Conservation (phyloP, 2,888 invertebrate species). For the Azorinus chamasolen region DNA sequence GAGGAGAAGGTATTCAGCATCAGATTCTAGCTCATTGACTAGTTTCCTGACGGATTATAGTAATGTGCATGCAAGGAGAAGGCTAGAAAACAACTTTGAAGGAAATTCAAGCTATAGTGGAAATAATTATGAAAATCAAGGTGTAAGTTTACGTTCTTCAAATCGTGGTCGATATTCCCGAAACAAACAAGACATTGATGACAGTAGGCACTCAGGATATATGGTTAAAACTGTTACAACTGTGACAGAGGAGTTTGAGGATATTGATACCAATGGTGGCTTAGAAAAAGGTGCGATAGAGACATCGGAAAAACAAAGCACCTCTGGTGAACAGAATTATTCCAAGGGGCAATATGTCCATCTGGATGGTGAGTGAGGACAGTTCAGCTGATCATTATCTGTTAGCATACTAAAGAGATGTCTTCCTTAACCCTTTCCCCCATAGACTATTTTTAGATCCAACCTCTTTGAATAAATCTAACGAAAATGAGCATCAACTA, state of each 20-base stretch:
- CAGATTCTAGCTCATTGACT: neutral
- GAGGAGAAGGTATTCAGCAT: neutral
- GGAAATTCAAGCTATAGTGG: conserved; percentile 2
- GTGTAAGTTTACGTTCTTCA: too few species aligned
- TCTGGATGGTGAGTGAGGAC: conserved; percentile 72
- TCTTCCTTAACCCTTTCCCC: too few species aligned
- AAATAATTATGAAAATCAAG: neutral
- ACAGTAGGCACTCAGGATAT: too few species aligned
- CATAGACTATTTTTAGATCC: too few species aligned
- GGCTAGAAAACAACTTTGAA: conserved; percentile 39
- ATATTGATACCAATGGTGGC: conserved; percentile 24
- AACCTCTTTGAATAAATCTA: too few species aligned
- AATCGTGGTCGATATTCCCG: too few species aligned
- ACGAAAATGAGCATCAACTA: too few species aligned
- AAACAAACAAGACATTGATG: too few species aligned
- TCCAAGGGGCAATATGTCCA: conserved; percentile 19
- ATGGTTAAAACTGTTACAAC: neutral
- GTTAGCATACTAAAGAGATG: too few species aligned
- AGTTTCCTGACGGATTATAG: conserved; percentile 9
- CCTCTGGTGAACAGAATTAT: neutral
- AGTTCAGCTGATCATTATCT: too few species aligned
- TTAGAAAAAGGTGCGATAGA: conserved; percentile 68
- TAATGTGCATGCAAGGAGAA: conserved; percentile 34
- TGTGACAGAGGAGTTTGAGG: conserved; percentile 46
- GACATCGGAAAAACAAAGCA: conserved; percentile 44